Evolutionary conservation across 1,140 invertebrate species (phyloP), one percentile per base, ranked within the genome.

Genomic region (Meloidogyne floridensis): DNA sequence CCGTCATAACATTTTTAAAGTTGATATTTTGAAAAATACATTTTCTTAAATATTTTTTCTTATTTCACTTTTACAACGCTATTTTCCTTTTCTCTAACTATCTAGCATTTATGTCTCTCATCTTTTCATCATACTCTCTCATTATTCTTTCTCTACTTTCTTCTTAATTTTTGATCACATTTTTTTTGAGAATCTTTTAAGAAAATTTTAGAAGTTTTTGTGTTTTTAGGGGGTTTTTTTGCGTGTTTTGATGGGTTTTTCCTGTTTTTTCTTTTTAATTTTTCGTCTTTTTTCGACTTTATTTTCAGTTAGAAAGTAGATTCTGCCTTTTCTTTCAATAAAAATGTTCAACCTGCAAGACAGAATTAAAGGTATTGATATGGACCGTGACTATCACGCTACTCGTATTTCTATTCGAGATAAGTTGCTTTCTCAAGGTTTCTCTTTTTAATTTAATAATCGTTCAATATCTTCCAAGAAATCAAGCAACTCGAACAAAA

Each of bases 401-500:
- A 89, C 85, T 18, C 83, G 95, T 85, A 93, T 94, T 83, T 95
- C 94, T 15, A 92, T 96, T 73, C 92, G 95, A 86, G 95, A 96
- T 90, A 94, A 94, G 90, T 91, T 96, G 47, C 91, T 96, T 71
- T 92, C 95, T 5, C 94, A 95, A 92, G 95, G 93, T 93, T 90
- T n/a, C 42, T 69, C 74, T 72, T 80, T n/a, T 54, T 20, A 47
- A 32, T 70, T 9, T 69, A 80, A 51, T 51, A 79, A n/a, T 71
- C 73, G 2, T 51, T 47, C 51, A 77, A 75, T 72, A 81, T 90
- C 89, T 43, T 47, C 47, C 7, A 47, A 92, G 91, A 94, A 92
- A 94, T 96, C 13, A 94, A 95, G 92, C 95, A 98, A 92, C 94
- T 97, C 93, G 93, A 95, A 87, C 93, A 94, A 88, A 94, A 93